Percentiles rank a stretch among this genome's conserved stretches.
Conservation (phyloP, 2,113 vertebrate genomes). For the Atractosteus spatula region DNA sequence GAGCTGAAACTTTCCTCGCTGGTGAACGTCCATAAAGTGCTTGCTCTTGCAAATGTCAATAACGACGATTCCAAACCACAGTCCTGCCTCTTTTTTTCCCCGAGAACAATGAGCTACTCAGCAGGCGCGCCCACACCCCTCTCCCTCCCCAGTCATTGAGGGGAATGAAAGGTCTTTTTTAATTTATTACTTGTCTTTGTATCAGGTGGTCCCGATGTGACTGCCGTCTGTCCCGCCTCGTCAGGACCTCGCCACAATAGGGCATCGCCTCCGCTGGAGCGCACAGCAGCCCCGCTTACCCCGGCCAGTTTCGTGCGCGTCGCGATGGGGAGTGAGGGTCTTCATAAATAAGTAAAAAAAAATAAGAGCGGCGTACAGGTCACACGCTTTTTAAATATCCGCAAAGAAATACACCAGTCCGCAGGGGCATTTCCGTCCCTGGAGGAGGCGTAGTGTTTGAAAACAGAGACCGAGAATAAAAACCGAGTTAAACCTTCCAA, state of each 20-base stretch:
- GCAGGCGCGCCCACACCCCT: constrained; percentile 51
- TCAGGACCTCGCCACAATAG: constrained; percentile 62
- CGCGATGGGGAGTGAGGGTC: constrained; percentile 4
- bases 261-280: constrained; percentile 62
- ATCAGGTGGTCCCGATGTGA: constrained; percentile 50
- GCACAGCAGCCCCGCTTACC: constrained; percentile 48
- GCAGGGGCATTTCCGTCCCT: constrained; percentile 22
- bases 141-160: constrained; percentile 29
- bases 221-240: constrained; percentile 54
- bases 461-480: constrained; percentile 6
- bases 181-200: constrained; percentile 53
- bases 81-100: constrained; percentile 38
- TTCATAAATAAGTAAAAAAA: constrained; percentile 49
- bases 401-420: constrained; percentile 35
- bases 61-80: constrained; percentile 31
- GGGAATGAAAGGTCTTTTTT: constrained; percentile 52
- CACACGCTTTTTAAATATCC: constrained; percentile 36
- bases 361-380: no score
- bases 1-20: constrained; percentile 30
- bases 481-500: not conserved
- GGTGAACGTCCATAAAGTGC: constrained; percentile 16
- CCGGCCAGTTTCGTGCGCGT: constrained; percentile 37
- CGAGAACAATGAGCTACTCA: constrained; percentile 49
- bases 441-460: constrained; percentile 42
- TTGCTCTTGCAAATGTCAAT: constrained; percentile 25